Evolutionary conservation across 2,113 vertebrate genomes (phyloP).

Genomic region (Cyprinodon brontotheroides): DNA sequence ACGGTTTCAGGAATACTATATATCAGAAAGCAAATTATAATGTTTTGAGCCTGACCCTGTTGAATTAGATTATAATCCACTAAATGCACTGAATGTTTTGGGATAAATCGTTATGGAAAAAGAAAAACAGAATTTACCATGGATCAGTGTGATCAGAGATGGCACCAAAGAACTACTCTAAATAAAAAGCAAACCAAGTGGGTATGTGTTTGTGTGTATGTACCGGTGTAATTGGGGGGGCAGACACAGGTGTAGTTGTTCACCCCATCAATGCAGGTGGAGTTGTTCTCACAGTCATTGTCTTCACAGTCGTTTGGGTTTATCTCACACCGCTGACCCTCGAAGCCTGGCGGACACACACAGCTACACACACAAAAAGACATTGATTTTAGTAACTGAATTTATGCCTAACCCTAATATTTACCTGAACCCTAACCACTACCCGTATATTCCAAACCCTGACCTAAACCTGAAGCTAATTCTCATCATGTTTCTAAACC

Average conservation of each 20-base stretch:
- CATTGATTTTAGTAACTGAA: slow-evolving; percentile 19
- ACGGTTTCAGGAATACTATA: slow-evolving; percentile 18
- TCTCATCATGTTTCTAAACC: too few species aligned
- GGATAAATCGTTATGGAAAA: too few species aligned
- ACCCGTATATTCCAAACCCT: too few species aligned
- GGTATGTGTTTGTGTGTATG: neutral
- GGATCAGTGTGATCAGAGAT: neutral
- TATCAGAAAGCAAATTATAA: neutral
- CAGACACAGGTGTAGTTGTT: slow-evolving; percentile 95
- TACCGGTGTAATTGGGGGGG: slow-evolving; percentile 91
- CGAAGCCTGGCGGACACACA: slow-evolving; percentile 88
- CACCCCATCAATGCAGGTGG: slow-evolving; percentile 92
- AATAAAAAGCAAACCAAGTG: too few species aligned
- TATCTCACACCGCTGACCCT: slow-evolving; percentile 89
- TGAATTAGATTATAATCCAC: too few species aligned
- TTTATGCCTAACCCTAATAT: neutral
- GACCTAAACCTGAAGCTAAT: too few species aligned
- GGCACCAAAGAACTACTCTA: neutral
- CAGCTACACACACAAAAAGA: slow-evolving; percentile 85
- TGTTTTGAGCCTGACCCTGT: too few species aligned
- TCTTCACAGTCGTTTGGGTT: slow-evolving; percentile 96
- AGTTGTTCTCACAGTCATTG: slow-evolving; percentile 97
- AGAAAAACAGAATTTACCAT: too few species aligned
- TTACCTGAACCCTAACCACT: too few species aligned
- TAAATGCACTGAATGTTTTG: too few species aligned